Evolutionary conservation across 2,888 invertebrate genomes (phyloP), one percentile per base, ranked within the genome.

Genomic region (Phoronis australis): DNA sequence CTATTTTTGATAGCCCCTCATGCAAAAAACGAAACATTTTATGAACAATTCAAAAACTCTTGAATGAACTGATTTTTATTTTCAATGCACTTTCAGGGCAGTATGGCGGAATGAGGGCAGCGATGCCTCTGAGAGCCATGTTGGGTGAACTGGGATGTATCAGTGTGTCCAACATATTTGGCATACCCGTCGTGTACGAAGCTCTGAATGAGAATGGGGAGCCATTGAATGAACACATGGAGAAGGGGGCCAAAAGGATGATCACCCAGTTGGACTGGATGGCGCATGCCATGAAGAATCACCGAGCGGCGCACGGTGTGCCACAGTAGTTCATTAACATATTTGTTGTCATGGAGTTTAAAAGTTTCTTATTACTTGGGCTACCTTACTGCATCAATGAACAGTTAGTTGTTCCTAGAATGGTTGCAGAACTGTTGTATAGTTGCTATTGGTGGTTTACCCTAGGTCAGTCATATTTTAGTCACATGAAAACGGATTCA

Each of bases 261-360:
- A 59, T 77, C 3, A 58, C 58, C 1, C 78, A 79, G 57, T 60
- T 79, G 12, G 70, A 69, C 37, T 79, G 79, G 79, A 72, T 72
- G 51, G 72, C 76, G 0, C 47, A 49, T 12, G 77, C 78, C 3
- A 58, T 79, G 51, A 74, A 70, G 46, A 60, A 62, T 42, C 62
- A 63, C 38, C 48, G 63, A 22, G 55, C n/a, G n/a, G n/a, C n/a
- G n/a, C n/a, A n/a, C n/a, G n/a, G n/a, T n/a, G n/a, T n/a, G n/a
- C n/a, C n/a, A n/a, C n/a, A n/a, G n/a, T n/a, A n/a, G n/a, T n/a
- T n/a, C n/a, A n/a, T n/a, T n/a, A n/a, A n/a, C n/a, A n/a, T n/a
- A n/a, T n/a, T n/a, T n/a, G n/a, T n/a, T n/a, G n/a, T n/a, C n/a
- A n/a, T n/a, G n/a, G n/a, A n/a, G n/a, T n/a, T n/a, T n/a, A n/a